phyloP scores from a whole-genome alignment of 2,888 invertebrate species.

The Heliconius cydno region DNA sequence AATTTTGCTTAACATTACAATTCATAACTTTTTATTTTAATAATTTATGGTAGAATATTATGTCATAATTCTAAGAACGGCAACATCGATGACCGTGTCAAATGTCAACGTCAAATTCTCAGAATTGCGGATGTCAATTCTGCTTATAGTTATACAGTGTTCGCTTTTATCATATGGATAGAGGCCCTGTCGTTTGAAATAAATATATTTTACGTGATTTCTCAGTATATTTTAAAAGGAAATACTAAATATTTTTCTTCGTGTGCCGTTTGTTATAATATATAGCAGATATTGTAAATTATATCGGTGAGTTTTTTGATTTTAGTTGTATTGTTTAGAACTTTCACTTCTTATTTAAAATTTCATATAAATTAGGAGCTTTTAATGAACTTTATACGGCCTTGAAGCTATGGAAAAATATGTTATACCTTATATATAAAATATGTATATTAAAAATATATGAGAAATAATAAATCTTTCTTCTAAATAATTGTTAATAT shows the following conservation, averaged over 20 bases:
- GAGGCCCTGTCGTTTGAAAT: background rate
- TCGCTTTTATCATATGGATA: background rate
- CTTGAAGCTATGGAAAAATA: background rate
- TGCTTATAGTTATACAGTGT: background rate
- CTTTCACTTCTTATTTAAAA: conserved; percentile 12
- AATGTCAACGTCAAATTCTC: background rate
- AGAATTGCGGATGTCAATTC: background rate
- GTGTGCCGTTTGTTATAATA: background rate
- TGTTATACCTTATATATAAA: too few relatives aligned
- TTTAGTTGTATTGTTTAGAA: background rate
- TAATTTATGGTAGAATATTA: background rate
- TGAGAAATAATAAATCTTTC: background rate
- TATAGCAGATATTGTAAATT: background rate
- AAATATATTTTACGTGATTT: background rate
- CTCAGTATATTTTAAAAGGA: background rate
- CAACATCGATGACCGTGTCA: background rate
- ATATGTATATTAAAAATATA: background rate
- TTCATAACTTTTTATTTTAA: background rate
- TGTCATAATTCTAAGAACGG: background rate
- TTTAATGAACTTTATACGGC: background rate
- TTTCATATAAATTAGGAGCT: background rate
- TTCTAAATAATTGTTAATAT: background rate
- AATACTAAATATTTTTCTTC: background rate
- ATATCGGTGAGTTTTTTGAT: background rate
- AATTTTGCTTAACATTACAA: background rate